These are phyloP conservation scores for Hippocampus comes DNA, from an alignment of 2,113 vertebrate genomes.

Conservation along the genomic window DNA sequence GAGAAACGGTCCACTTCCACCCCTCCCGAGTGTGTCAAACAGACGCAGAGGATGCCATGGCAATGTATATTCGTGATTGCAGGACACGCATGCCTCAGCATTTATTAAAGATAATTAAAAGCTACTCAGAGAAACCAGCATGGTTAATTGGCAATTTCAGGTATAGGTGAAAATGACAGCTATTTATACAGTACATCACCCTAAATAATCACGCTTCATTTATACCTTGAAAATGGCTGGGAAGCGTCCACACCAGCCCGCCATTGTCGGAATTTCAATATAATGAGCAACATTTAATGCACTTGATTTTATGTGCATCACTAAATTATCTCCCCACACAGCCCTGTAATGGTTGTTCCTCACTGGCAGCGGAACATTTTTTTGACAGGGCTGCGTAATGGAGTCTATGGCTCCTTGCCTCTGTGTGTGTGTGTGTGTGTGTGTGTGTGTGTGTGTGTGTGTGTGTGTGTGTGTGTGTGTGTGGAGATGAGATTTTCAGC, in stretches of 20 bases:
- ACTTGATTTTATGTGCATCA: constrained; percentile 67
- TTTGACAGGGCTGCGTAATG: constrained; percentile 70
- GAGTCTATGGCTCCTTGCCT: constrained; percentile 60
- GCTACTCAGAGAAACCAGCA: constrained; percentile 64
- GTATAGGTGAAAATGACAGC: constrained; percentile 64
- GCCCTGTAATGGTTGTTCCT: constrained; percentile 69
- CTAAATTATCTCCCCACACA: constrained; percentile 67
- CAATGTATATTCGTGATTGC: constrained; percentile 70
- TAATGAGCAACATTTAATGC: constrained; percentile 66
- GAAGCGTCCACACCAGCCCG: constrained; percentile 37
- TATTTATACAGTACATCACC: constrained; percentile 63
- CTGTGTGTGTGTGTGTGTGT: constrained; percentile 57
- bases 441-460: constrained; percentile 58
- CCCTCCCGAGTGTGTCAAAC: constrained; percentile 20
- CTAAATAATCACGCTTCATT: constrained; percentile 56
- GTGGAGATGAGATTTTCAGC: too few relatives aligned
- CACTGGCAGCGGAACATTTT: constrained; percentile 69
- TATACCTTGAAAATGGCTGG: constrained; percentile 48
- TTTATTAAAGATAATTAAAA: constrained; percentile 76
- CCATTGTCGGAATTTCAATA: constrained; percentile 58
- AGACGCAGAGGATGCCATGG: constrained; percentile 30
- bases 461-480: constrained; percentile 42
- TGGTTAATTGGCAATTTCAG: constrained; percentile 75
- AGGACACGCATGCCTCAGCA: constrained; percentile 32
- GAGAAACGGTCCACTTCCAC: constrained; percentile 32